Percentiles rank a stretch among this genome's conserved stretches.
phyloP scores from a whole-genome alignment of 2,797 vertebrate genomes.

The Heliangelus exortis region DNA sequence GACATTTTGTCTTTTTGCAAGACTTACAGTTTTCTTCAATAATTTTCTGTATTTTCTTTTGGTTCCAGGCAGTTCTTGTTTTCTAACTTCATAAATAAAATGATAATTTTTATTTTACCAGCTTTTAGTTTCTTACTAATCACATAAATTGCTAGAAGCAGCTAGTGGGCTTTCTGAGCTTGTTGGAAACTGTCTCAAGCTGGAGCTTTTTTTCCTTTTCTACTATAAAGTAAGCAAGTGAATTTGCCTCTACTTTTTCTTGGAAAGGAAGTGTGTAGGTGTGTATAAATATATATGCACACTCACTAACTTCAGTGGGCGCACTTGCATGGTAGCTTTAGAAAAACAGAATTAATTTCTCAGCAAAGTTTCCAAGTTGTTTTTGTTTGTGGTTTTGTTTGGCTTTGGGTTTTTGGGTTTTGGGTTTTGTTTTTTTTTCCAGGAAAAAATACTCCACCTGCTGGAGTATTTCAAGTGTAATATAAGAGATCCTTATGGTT shows the following conservation, averaged over 20 bases:
- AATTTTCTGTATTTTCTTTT: constrained; percentile 27
- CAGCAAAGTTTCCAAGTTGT: not conserved
- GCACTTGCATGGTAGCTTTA: constrained; percentile 41
- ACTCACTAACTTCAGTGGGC: constrained; percentile 11
- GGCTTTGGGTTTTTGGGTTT: not conserved
- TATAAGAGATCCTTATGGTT: not conserved
- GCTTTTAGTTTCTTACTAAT: constrained; percentile 8
- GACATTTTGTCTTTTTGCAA: constrained; percentile 47
- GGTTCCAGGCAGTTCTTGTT: constrained; percentile 9
- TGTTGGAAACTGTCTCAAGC: not conserved
- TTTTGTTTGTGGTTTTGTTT: not conserved
- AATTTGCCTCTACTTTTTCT: constrained; percentile 1
- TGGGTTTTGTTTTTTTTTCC: not conserved
- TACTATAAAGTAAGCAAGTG: not conserved
- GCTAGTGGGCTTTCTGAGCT: constrained; percentile 13
- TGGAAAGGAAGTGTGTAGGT: constrained; percentile 36
- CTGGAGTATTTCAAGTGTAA: not conserved
- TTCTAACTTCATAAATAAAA: constrained; percentile 18
- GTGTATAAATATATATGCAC: constrained; percentile 42
- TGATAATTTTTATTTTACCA: constrained; percentile 15
- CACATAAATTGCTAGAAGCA: constrained; percentile 9
- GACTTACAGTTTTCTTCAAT: constrained; percentile 44
- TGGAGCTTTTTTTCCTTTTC: constrained; percentile 5
- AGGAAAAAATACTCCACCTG: not conserved
- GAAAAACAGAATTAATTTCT: constrained; percentile 19